Conservation (phyloP, 2,113 vertebrate species). For the Callaeas wilsoni region DNA sequence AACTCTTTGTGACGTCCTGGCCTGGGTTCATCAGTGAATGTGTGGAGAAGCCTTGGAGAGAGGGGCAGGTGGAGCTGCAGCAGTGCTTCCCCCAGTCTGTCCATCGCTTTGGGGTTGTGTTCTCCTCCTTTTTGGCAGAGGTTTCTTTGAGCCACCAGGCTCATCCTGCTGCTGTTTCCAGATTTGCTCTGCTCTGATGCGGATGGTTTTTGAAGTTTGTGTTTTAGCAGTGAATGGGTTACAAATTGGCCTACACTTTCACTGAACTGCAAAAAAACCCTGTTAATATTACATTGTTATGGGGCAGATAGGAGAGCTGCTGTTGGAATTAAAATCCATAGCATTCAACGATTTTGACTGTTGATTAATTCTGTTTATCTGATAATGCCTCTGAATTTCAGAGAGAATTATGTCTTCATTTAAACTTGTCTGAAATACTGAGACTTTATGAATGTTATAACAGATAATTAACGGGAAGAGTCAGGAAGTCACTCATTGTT, state of each 20-base stretch:
- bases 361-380: background rate
- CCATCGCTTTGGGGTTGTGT: background rate
- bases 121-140: background rate
- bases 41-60: background rate
- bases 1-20: background rate
- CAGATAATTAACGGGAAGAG: background rate
- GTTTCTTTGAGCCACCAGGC: background rate
- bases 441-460: background rate
- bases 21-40: background rate
- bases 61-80: background rate
- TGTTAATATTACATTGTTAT: background rate
- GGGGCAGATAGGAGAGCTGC: background rate
- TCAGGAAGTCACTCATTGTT: background rate
- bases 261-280: background rate
- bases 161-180: background rate
- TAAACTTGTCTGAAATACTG: background rate
- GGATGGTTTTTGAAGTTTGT: background rate
- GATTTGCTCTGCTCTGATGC: background rate
- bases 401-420: background rate
- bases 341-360: background rate
- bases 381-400: background rate
- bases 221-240: background rate
- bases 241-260: background rate
- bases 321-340: background rate
- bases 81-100: background rate